Evolutionary conservation across 2,888 invertebrate species (phyloP), one percentile per base, ranked within the genome.

Genomic region (Epirrhoe alternata): DNA sequence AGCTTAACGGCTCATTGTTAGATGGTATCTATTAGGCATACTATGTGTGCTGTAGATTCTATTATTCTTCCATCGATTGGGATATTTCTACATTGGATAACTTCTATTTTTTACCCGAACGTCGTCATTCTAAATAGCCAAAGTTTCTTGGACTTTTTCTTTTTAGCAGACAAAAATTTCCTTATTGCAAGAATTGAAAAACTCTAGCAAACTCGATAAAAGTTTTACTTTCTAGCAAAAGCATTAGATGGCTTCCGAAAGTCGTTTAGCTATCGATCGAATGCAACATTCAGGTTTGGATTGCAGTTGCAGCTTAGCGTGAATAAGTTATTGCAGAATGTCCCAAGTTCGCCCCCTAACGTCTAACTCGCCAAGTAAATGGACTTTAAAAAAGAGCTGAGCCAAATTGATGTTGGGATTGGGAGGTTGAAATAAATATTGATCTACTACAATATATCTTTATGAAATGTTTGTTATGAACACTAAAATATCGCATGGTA

Each of bases 271-370:
- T 45, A 69, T 69, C 65, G 69, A 69, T 63, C 49, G 49, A 33
- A 65, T 69, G 69, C 59, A 69, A 69, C 60, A 60, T 69, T 69
- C 60, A 69, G 38, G 62, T 57, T 60, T 57, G 47, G 57, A 65
- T 56, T 61, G 68, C 60, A 62, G 53, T 53, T 64, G 57, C 61
- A 60, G 53, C 57, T 61, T 64, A 64, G n/a, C 68, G 57, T 68
- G 61, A 68, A 68, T 68, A 68, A 68, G 61, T 64, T 61, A 68
- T 68, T 50, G 64, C 51, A 12, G 42, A 54, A 61, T 68, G 64
- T 60, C 57, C 52, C 35, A 54, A 58, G 59, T 66, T 64, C 64
- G 60, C 61, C 64, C 72, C 68, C 68, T 12, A 31, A 12, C 45
- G 38, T 47, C 42, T 42, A 54, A 35, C 47, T 54, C n/a, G 24